Conservation (phyloP, 2,113 vertebrate species). For the Nymphicus hollandicus region DNA sequence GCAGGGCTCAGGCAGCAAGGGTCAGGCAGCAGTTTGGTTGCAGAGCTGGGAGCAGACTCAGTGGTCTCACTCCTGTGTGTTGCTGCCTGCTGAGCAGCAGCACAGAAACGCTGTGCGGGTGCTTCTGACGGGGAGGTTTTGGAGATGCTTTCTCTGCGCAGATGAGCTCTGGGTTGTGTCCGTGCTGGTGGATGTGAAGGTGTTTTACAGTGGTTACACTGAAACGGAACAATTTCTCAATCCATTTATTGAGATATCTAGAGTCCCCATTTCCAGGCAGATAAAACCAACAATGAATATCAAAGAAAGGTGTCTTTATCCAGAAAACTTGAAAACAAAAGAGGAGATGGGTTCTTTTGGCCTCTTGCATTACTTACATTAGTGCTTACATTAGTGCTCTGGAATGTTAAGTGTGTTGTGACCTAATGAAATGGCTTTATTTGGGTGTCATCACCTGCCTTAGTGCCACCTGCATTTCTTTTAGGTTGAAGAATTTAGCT, state of each 20-base stretch:
- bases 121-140: not conserved
- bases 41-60: not conserved
- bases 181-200: not conserved
- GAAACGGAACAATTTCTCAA: slow-evolving; percentile 18
- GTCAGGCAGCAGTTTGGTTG: not conserved
- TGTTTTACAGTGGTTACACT: not conserved
- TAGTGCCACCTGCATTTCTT: not conserved
- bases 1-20: not conserved
- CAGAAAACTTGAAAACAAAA: not conserved
- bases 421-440: not conserved
- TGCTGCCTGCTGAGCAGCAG: fast-evolving
- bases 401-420: not conserved
- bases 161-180: not conserved
- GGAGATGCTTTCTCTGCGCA: not conserved
- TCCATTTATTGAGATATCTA: slow-evolving; percentile 29
- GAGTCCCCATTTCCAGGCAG: not conserved
- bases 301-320: slow-evolving; percentile 28
- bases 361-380: too few species aligned
- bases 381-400: not conserved
- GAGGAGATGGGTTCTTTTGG: not conserved
- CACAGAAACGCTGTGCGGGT: not conserved
- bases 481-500: not conserved
- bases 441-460: not conserved
- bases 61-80: not conserved
- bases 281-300: not conserved